Base-by-base conservation (phyloP, 2,888 invertebrate species). In the Cremastobaeus sp. region DNA sequence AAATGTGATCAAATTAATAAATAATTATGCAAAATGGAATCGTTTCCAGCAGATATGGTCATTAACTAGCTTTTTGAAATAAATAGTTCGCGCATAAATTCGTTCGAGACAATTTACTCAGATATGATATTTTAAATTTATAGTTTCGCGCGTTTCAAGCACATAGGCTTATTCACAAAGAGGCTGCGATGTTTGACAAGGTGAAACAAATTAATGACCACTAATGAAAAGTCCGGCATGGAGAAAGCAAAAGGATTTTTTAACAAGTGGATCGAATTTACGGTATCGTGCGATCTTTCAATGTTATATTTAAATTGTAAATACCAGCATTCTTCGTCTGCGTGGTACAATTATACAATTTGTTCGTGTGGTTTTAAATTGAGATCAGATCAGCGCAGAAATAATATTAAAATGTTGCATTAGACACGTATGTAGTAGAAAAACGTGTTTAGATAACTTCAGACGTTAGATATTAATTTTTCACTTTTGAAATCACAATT, bases 31-130 rank as follows among this genome's bases (percentile, higher is more conserved):
- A 25, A 25, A 25, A 25, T 25, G 25, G 25, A n/a, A n/a, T n/a
- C n/a, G n/a, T n/a, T n/a, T n/a, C n/a, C n/a, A n/a, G n/a, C 25
- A 18, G 55, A 41, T 66, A 48, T 41, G 50, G 34, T 50, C 17
- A 32, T n/a, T 47, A n/a, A 8, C 43, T 28, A 9, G 34, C 52
- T 12, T 39, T 5, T 41, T 57, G 55, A 39, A 48, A 55, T 55
- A 55, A 64, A 64, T 32, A 39, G 20, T 28, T 60, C 18, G n/a
- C 15, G 60, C 52, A 60, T 60, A 60, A 43, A 69, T 71, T 57
- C 55, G 62, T 71, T 64, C 50, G 50, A 50, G 43, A 71, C 64
- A 64, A 71, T 71, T 69, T 57, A 57, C 60, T n/a, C 2, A 43
- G 37, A 48, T 55, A 48, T 55, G 41, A 62, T 55, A 55, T 62